A percentile compares a stretch with the other conserved stretches of the same genome.
phyloP scores from a whole-genome alignment of 2,888 invertebrate species.

The Biston betularia region DNA sequence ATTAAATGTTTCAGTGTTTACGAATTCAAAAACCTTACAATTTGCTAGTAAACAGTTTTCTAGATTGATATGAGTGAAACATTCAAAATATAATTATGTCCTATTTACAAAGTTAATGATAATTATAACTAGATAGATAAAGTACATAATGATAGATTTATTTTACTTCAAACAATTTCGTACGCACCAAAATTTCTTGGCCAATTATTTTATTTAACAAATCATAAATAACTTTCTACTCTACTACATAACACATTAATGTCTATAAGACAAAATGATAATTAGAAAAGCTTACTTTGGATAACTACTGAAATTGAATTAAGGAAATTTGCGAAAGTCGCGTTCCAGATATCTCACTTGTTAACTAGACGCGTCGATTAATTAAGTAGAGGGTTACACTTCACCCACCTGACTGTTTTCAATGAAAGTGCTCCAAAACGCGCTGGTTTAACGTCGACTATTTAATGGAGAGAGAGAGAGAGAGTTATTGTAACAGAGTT shows the following conservation, averaged over 20 bases:
- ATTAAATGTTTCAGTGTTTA: conserved; percentile 76
- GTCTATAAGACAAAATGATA: not conserved
- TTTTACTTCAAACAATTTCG: conserved; percentile 65
- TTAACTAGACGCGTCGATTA: too few species aligned
- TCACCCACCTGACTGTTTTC: too few species aligned
- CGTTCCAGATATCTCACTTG: too few species aligned
- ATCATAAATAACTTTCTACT: conserved; percentile 24
- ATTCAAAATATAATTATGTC: conserved; percentile 78
- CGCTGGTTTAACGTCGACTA: too few species aligned
- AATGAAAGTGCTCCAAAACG: too few species aligned
- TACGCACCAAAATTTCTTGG: conserved; percentile 65
- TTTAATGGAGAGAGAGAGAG: too few species aligned
- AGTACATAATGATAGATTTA: conserved; percentile 61
- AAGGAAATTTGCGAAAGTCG: not conserved
- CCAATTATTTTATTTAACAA: conserved; percentile 54
- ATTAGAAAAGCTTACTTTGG: not conserved
- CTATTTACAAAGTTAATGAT: conserved; percentile 76
- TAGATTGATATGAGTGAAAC: conserved; percentile 84
- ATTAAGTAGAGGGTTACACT: too few species aligned
- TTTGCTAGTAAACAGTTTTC: conserved; percentile 80
- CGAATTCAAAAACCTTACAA: conserved; percentile 75
- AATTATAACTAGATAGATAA: conserved; percentile 59
- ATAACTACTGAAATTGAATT: not conserved
- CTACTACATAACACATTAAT: not conserved
- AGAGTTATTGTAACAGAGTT: too few species aligned